A percentile compares a stretch with the other conserved stretches of the same genome.
Conservation (phyloP, 2,797 vertebrate genomes). For the Poeciliopsis gracilis region DNA sequence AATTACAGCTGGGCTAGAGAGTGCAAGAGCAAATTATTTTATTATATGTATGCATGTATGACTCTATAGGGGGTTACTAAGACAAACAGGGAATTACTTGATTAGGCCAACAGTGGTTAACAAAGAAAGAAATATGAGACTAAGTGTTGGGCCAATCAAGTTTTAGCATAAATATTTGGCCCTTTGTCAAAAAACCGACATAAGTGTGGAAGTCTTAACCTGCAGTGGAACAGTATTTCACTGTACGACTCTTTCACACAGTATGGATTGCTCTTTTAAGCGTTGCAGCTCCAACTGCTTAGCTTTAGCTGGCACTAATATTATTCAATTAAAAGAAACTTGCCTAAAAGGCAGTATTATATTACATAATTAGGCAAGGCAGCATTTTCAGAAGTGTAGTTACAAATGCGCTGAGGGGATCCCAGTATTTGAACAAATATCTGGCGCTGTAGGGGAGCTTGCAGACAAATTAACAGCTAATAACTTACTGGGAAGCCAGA, state of each 20-base stretch:
- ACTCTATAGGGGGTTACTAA: conserved; percentile 81
- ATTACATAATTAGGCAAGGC: conserved; percentile 98
- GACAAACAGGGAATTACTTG: conserved; percentile 80
- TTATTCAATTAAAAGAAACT: conserved; percentile 97
- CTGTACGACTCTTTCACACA: conserved; percentile 31
- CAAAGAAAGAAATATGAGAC: conserved; percentile 77
- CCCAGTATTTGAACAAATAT: conserved; percentile 99
- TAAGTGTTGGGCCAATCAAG: conserved; percentile 63
- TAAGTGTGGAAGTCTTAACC: conserved; percentile 45
- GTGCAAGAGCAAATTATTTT: conserved; percentile 87
- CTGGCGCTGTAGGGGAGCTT: conserved; percentile 93
- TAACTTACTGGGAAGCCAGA: conserved; percentile 92
- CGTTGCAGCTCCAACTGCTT: conserved; percentile 68
- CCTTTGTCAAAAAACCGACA: conserved; percentile 58
- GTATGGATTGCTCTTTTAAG: conserved; percentile 47
- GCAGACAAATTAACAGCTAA: conserved; percentile 99
- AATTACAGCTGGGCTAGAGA: conserved; percentile 83
- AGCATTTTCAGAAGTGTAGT: conserved; percentile 95
- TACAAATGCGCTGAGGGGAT: conserved; percentile 98
- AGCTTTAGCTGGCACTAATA: conserved; percentile 87
- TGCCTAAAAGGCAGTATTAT: conserved; percentile 96
- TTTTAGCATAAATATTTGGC: conserved; percentile 67
- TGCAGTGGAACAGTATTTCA: conserved; percentile 14
- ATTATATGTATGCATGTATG: conserved; percentile 87
- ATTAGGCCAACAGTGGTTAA: conserved; percentile 78